Evolutionary conservation across 2,113 vertebrate species (phyloP).

Genomic region (Callipepla squamata): DNA sequence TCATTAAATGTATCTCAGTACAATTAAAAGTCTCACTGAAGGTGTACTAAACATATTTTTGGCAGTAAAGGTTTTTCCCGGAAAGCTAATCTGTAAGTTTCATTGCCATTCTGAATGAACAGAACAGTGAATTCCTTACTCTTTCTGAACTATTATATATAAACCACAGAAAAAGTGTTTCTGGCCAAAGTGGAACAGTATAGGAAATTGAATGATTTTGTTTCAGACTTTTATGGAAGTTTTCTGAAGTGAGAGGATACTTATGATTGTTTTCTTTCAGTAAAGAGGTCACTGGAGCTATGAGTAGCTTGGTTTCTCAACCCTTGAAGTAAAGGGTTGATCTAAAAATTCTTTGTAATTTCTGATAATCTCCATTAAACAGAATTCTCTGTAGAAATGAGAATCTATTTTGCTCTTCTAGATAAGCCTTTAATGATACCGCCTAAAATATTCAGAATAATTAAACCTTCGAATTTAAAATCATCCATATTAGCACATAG

Average conservation of each 20-base stretch:
- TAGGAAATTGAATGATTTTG: constrained; percentile 1
- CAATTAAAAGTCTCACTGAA: not conserved
- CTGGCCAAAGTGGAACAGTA: not conserved
- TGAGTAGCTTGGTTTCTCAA: not conserved
- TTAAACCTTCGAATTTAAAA: not conserved
- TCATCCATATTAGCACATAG: not conserved
- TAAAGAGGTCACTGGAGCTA: too few species aligned
- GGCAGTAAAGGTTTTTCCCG: not conserved
- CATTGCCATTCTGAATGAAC: not conserved
- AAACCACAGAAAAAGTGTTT: constrained; percentile 17
- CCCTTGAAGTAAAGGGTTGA: not conserved
- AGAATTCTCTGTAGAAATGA: not conserved
- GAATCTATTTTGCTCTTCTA: not conserved
- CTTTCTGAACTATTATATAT: not conserved
- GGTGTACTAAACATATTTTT: not conserved
- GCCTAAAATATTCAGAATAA: not conserved
- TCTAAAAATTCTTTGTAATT: not conserved
- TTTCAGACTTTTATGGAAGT: not conserved
- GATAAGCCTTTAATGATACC: not conserved
- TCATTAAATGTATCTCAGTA: not conserved
- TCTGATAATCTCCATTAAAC: not conserved
- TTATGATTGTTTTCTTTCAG: not conserved
- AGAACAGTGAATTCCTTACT: not conserved
- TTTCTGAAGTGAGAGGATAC: not conserved
- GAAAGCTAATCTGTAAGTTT: not conserved